Evolutionary conservation across 2,113 vertebrate species (phyloP).

Genomic region (Perca flavescens): DNA sequence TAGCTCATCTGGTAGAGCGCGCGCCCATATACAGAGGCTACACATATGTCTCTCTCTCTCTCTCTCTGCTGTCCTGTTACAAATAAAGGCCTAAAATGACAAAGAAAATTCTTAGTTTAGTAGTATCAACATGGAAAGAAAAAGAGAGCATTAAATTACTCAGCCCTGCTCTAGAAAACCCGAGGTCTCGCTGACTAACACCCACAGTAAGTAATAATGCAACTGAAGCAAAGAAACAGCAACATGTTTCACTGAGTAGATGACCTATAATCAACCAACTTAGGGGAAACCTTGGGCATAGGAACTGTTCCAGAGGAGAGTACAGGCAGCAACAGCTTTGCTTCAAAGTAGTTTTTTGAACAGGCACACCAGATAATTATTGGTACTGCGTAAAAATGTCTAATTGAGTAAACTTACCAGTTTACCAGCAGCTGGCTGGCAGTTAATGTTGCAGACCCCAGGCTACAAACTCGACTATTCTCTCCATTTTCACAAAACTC

Average conservation of each 20-base stretch:
- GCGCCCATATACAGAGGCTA: no score
- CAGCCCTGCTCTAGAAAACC: neutral
- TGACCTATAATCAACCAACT: slow-evolving; percentile 2
- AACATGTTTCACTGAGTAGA: slow-evolving; percentile 2
- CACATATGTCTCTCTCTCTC: no score
- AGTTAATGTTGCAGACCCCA: slow-evolving; percentile 29
- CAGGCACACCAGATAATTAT: slow-evolving; percentile 25
- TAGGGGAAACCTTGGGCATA: neutral
- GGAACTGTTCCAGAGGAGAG: neutral
- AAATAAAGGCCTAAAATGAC: no score
- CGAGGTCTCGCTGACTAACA: neutral
- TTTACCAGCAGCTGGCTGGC: slow-evolving; percentile 24
- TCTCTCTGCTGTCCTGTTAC: no score
- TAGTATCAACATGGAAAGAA: neutral
- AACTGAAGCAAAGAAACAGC: neutral
- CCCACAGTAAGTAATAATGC: neutral
- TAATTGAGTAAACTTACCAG: slow-evolving; percentile 44
- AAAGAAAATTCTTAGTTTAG: no score
- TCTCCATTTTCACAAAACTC: slow-evolving; percentile 3
- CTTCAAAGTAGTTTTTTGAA: slow-evolving; percentile 30
- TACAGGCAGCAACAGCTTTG: neutral
- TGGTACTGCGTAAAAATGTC: slow-evolving; percentile 36
- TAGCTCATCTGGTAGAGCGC: no score
- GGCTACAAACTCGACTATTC: neutral
- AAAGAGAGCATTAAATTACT: neutral